Evolutionary conservation across 2,888 invertebrate species (phyloP), one percentile per base, ranked within the genome.

Genomic region (Elegia similella): DNA sequence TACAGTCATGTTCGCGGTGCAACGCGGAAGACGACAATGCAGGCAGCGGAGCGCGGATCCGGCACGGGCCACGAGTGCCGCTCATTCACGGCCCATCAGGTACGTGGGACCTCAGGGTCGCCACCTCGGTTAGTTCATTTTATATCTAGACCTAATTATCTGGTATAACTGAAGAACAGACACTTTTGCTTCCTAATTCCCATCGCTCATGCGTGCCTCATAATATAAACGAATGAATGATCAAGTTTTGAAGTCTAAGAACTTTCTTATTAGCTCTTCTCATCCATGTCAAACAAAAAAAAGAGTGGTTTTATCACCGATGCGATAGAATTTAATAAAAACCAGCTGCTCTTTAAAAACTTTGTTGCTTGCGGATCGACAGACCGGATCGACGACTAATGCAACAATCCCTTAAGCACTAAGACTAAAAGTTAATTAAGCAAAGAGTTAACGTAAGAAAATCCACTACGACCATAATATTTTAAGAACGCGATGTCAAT

Each of bases 81-180:
- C 78, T 80, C 70, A 80, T 84, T 85, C 84, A 86, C 84, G 87
- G 78, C 80, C 82, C 86, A 89, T 86, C 86, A 80, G 80, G 75
- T 65, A 69, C 69, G 64, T 63, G 63, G 62, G 47, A 55, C 57
- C 68, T 67, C 75, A 75, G 75, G 74, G 75, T 67, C 68, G 57
- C 58, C 59, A 55, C 48, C 44, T 46, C 23, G 23, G 23, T 23
- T 23, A 23, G 23, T 3, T 3, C 5, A 23, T 5, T 23, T 23
- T 23, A 23, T 23, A 23, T 23, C 5, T 3, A 23, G 23, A n/a
- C n/a, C n/a, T n/a, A n/a, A n/a, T n/a, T n/a, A n/a, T n/a, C 23
- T 23, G 23, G 23, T 23, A 5, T 23, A 23, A 23, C 23, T 3
- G 23, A 23, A 23, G 5, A 23, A 23, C 23, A 23, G 23, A 23